A percentile compares a stretch with the other conserved stretches of the same genome.
phyloP scores from a whole-genome alignment of 2,888 invertebrate species.

The Meiosimyza decipiens region DNA sequence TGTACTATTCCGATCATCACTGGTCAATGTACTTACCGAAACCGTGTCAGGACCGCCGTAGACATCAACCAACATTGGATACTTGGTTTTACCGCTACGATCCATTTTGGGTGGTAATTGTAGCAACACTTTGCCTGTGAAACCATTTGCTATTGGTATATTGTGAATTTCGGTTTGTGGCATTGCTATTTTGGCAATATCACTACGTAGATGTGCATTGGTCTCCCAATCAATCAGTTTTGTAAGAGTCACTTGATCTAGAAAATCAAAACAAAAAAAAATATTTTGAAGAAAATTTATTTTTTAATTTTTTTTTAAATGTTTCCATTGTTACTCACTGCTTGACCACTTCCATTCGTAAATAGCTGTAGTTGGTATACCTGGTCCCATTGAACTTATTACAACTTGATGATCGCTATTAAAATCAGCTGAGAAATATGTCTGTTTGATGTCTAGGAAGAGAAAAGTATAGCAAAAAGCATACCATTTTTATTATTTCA shows the following conservation, averaged over 20 bases:
- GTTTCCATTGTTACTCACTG: slow-evolving; percentile 50
- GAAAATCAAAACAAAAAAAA: background rate
- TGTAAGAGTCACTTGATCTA: slow-evolving; percentile 57
- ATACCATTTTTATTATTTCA: too few species aligned
- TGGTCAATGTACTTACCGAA: slow-evolving; percentile 71
- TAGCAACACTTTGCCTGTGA: slow-evolving; percentile 78
- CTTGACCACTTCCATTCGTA: slow-evolving; percentile 65
- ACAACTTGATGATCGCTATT: slow-evolving; percentile 78
- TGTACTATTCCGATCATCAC: too few species aligned
- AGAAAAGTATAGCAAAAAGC: background rate
- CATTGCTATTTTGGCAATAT: slow-evolving; percentile 68
- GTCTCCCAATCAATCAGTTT: slow-evolving; percentile 73
- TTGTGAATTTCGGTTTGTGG: slow-evolving; percentile 73
- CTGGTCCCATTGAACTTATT: slow-evolving; percentile 86
- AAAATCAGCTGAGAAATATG: slow-evolving; percentile 71
- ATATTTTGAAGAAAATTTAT: background rate
- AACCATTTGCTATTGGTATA: slow-evolving; percentile 74
- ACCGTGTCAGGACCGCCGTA: slow-evolving; percentile 94
- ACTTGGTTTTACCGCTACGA: slow-evolving; percentile 74
- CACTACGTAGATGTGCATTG: slow-evolving; percentile 70
- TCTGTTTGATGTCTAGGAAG: slow-evolving; percentile 55
- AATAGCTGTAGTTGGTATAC: slow-evolving; percentile 79
- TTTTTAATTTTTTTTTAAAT: background rate
- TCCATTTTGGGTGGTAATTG: slow-evolving; percentile 80
- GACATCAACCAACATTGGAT: slow-evolving; percentile 87